Percentiles rank a stretch among this genome's conserved stretches.
phyloP scores from a whole-genome alignment of 2,888 invertebrate genomes.

The Ommatoiulus sabulosus region DNA sequence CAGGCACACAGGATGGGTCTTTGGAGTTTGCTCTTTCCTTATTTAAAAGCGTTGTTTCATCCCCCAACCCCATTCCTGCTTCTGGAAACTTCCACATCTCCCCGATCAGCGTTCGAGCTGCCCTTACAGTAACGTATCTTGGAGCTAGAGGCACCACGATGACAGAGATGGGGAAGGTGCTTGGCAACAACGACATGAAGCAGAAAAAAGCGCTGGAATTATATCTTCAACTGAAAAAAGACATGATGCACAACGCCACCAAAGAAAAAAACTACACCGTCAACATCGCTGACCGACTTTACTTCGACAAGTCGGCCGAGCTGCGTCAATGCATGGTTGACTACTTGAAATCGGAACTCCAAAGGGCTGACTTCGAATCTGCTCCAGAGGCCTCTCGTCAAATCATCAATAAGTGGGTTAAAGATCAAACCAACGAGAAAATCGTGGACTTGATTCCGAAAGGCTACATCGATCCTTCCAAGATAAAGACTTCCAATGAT shows the following conservation, averaged over 20 bases:
- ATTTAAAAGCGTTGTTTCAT: background rate
- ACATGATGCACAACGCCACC: background rate
- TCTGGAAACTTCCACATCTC: background rate
- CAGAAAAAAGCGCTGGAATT: too few species aligned
- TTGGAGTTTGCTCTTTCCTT: background rate
- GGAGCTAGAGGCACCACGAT: background rate
- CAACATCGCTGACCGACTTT: slow-evolving; percentile 80
- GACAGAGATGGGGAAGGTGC: background rate
- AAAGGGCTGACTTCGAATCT: background rate
- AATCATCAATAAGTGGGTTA: slow-evolving; percentile 85
- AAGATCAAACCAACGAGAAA: slow-evolving; percentile 81
- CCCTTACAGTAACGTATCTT: background rate
- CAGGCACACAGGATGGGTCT: background rate
- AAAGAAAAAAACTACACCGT: slow-evolving; percentile 70
- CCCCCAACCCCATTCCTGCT: background rate
- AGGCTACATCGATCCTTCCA: slow-evolving; percentile 67
- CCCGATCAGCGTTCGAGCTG: background rate
- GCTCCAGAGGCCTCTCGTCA: slow-evolving; percentile 66
- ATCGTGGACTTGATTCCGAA: slow-evolving; percentile 80
- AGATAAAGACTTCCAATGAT: too few species aligned
- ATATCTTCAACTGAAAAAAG: background rate
- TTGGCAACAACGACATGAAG: background rate
- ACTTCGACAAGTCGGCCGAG: slow-evolving; percentile 70
- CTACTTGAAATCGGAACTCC: background rate
- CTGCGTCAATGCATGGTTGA: slow-evolving; percentile 57